Percentiles rank a stretch among this genome's conserved stretches.
Evolutionary conservation across 2,797 vertebrate genomes (phyloP).

Genomic region (Lagodon rhomboides): DNA sequence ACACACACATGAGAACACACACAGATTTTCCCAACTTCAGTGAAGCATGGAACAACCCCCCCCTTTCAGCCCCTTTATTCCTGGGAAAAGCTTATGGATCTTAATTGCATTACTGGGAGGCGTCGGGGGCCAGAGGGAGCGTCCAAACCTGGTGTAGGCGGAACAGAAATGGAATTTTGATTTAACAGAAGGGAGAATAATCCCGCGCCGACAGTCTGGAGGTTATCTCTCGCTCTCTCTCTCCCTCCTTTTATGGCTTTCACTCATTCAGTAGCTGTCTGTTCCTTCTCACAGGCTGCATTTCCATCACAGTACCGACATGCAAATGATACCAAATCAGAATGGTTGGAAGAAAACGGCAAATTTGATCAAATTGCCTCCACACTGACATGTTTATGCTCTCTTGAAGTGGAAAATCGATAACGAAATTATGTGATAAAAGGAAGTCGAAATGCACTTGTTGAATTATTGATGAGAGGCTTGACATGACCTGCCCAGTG

Average conservation of each 20-base stretch:
- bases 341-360: slow-evolving; percentile 33
- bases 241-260: slow-evolving; percentile 45
- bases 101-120: slow-evolving; percentile 85
- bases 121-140: slow-evolving; percentile 48
- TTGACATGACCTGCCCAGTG: background rate
- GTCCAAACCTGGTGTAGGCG: slow-evolving; percentile 54
- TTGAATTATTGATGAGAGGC: slow-evolving; percentile 51
- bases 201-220: slow-evolving; percentile 72
- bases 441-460: slow-evolving; percentile 30
- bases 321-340: slow-evolving; percentile 39
- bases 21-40: slow-evolving; percentile 64
- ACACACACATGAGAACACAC: slow-evolving; percentile 25
- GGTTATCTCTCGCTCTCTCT: slow-evolving; percentile 47
- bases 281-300: slow-evolving; percentile 4
- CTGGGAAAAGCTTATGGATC: slow-evolving; percentile 79
- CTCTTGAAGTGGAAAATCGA: slow-evolving; percentile 44
- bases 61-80: slow-evolving; percentile 76
- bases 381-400: slow-evolving; percentile 29
- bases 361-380: slow-evolving; percentile 46
- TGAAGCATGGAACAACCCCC: slow-evolving; percentile 78
- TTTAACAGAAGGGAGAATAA: slow-evolving; percentile 78
- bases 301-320: slow-evolving; percentile 10
- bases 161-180: slow-evolving; percentile 82
- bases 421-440: slow-evolving; percentile 41
- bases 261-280: background rate